phyloP scores from a whole-genome alignment of 2,113 vertebrate species.

The Cygnus atratus region DNA sequence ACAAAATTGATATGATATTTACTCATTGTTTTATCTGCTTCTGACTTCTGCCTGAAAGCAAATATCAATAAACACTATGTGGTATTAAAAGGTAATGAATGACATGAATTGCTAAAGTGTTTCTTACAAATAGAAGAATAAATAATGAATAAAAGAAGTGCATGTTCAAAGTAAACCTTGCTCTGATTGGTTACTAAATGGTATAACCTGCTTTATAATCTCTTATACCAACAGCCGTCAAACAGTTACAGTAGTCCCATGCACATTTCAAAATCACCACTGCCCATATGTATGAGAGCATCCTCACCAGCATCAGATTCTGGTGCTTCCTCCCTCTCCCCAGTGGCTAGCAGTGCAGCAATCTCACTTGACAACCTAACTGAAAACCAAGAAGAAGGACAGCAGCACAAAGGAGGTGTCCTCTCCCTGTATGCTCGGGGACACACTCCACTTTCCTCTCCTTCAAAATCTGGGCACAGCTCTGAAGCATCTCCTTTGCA shows the following conservation, averaged over 20 bases:
- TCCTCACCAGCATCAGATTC: constrained; percentile 82
- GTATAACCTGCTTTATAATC: constrained; percentile 76
- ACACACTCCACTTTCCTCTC: constrained; percentile 66
- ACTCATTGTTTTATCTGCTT: not conserved
- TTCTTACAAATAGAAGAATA: not conserved
- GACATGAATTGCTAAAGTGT: not conserved
- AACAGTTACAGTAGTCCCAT: constrained; percentile 77
- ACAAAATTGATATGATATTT: not conserved
- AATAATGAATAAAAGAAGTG: constrained; percentile 37
- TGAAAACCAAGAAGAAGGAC: constrained; percentile 67
- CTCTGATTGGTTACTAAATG: constrained; percentile 29
- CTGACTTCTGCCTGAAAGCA: not conserved
- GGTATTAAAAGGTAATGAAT: constrained; percentile 3
- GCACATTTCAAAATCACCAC: constrained; percentile 77
- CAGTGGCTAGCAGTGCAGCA: constrained; percentile 71
- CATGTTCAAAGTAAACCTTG: constrained; percentile 63
- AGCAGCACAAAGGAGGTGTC: constrained; percentile 38
- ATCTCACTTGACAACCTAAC: constrained; percentile 71
- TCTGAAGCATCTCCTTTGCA: constrained; percentile 77
- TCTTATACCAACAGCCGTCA: constrained; percentile 79
- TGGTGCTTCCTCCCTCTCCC: constrained; percentile 76
- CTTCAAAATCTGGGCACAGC: constrained; percentile 74
- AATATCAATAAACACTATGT: constrained; percentile 6
- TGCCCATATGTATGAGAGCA: constrained; percentile 75
- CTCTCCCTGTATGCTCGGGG: constrained; percentile 46